Base-by-base conservation (phyloP, 2,797 vertebrate species). In the Otolemur crassicaudatus region DNA sequence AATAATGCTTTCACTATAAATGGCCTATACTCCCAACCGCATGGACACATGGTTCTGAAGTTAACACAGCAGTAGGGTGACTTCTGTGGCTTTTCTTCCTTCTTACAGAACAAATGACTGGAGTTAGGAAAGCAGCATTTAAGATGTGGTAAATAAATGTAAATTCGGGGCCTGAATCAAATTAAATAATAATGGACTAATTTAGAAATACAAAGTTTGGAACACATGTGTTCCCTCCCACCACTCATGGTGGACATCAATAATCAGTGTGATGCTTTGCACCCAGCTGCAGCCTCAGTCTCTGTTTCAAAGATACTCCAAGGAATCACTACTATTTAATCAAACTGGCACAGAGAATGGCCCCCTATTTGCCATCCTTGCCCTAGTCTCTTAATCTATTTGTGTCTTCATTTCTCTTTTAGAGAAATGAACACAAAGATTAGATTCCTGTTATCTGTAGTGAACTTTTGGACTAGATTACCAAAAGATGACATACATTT, bases 101-200 rank as follows among this genome's bases (percentile, higher is more conserved):
- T 84, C 17, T 61, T 63, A 25, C 22, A 83, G 70, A 83, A 60
- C 22, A 58, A 22, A 76, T 19, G 49, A 14, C 19, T 93, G 2
- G 40, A 61, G 34, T 67, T 90, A 84, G 81, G 46, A 79, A 80
- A 17, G 34, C 19, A 61, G 63, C 14, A 53, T 37, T 76, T 90
- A 53, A 75, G 82, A 93, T 19, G 8, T 40, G 56, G n/a, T 56
- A 53, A 86, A 70, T 10, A 76, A 82, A 86, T 31, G 40, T 67
- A 77, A 67, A 82, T 92, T 88, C 20, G 46, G 49, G 22, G 88
- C n/a, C 27, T 80, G 23, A 63, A 69, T 84, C 31, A 77, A 80
- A 95, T 90, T 58, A 94, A 75, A 84, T 91, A 61, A 65, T 77
- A 69, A 82, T 60, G 40, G 27, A 20, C 11, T 86, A 65, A 91